Conservation (phyloP, 2,888 invertebrate genomes). For the Hydriomena furcata region DNA sequence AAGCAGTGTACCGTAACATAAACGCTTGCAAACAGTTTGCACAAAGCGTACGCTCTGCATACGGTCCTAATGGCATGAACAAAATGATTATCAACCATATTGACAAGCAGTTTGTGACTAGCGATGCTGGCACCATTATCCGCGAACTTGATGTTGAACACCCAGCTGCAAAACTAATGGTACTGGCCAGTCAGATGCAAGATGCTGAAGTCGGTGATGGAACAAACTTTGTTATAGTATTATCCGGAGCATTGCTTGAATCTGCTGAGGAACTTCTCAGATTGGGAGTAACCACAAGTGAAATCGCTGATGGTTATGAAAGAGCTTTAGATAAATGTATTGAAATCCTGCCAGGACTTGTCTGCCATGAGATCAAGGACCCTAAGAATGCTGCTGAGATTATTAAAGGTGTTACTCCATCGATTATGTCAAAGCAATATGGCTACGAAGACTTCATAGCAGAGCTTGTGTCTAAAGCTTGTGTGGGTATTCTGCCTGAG, state of each 20-base stretch:
- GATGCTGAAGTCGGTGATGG: conserved; percentile 99
- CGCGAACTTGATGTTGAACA: conserved; percentile 98
- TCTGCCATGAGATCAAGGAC: conserved; percentile 90
- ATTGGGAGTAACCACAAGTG: conserved; percentile 97
- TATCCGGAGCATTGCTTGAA: conserved; percentile 96
- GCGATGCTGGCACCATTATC: conserved; percentile 99
- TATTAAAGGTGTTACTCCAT: conserved; percentile 88
- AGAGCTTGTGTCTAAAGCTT: conserved; percentile 93
- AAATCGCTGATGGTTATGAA: conserved; percentile 98
- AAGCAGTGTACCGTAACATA: conserved; percentile 98
- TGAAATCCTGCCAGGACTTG: conserved; percentile 93
- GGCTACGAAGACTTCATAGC: conserved; percentile 97
- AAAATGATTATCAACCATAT: conserved; percentile 99
- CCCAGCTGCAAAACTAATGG: conserved; percentile 98
- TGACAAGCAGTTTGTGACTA: conserved; percentile 99
- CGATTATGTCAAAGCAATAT: conserved; percentile 99
- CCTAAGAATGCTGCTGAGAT: conserved; percentile 87
- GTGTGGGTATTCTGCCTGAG: conserved; percentile 93
- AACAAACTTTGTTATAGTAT: conserved; percentile 98
- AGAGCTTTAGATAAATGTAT: conserved; percentile 93
- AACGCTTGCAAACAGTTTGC: conserved; percentile 98
- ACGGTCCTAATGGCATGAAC: conserved; percentile 99
- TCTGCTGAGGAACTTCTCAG: conserved; percentile 95
- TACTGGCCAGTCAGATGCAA: conserved; percentile 98
- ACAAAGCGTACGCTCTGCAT: conserved; percentile 96